Conservation (phyloP, 2,113 vertebrate species). For the Agelaius phoeniceus region DNA sequence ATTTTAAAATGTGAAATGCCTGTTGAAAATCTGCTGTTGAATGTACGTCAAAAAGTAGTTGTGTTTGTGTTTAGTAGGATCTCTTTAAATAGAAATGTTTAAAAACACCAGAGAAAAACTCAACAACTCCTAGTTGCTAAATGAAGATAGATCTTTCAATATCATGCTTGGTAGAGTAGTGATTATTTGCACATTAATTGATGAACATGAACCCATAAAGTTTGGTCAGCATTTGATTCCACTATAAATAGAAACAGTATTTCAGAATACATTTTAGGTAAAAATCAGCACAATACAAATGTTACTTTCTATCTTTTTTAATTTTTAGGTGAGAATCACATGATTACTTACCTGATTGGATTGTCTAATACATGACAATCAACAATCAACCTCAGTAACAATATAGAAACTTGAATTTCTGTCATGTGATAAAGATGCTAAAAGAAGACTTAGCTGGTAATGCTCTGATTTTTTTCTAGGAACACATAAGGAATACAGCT, state of each 20-base stretch:
- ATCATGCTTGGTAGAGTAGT: not conserved
- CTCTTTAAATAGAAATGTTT: not conserved
- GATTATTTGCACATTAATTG: not conserved
- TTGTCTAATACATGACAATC: not conserved
- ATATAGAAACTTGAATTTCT: not conserved
- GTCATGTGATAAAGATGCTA: not conserved
- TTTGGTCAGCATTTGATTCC: not conserved
- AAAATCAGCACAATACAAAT: not conserved
- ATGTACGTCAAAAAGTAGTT: not conserved
- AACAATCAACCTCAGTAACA: not conserved
- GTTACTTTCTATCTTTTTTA: not conserved
- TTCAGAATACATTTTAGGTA: not conserved
- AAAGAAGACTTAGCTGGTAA: not conserved
- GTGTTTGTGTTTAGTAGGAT: not conserved
- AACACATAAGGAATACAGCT: not conserved
- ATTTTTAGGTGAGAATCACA: not conserved
- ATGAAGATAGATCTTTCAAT: not conserved
- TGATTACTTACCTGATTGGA: not conserved
- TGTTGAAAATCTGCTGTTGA: not conserved
- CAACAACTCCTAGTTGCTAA: not conserved
- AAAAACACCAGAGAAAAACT: not conserved
- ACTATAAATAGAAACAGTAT: not conserved
- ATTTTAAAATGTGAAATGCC: not conserved
- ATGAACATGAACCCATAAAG: not conserved
- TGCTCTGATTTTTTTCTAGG: not conserved